Evolutionary conservation across 1,140 invertebrate genomes (phyloP).

Genomic region (Drosophila guanche): DNA sequence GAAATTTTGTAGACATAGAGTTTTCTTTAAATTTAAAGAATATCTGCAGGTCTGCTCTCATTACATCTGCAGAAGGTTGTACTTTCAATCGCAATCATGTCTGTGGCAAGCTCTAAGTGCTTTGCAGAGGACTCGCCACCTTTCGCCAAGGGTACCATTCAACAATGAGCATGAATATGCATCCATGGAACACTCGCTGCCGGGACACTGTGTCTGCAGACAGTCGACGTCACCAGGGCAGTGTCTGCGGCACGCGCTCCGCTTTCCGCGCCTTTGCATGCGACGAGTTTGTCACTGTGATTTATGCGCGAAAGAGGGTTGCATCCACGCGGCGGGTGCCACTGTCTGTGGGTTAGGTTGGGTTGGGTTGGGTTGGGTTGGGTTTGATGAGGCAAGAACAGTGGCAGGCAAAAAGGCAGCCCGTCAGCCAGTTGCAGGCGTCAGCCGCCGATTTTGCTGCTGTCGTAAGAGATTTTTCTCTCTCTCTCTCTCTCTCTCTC

Average conservation of each 20-base stretch:
- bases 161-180: no score
- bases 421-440: conserved; percentile 70
- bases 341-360: no score
- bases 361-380: neutral
- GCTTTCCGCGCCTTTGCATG: conserved; percentile 59
- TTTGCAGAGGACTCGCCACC: no score
- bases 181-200: no score
- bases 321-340: conserved; percentile 31
- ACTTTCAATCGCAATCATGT: no score
- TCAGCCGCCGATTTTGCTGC: conserved; percentile 34
- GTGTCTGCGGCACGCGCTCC: conserved; percentile 36
- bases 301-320: conserved; percentile 78
- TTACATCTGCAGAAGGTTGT: no score
- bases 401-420: conserved; percentile 43
- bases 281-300: conserved; percentile 71
- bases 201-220: conserved; percentile 13
- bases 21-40: no score
- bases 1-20: no score
- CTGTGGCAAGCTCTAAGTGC: no score
- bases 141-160: no score
- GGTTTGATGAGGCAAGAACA: conserved; percentile 43
- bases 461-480: conserved; percentile 18
- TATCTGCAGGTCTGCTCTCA: no score
- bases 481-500: neutral
- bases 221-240: neutral